A percentile compares a stretch with the other conserved stretches of the same genome.
Conservation (phyloP, 23 tunicate species). For the Oikopleura albicans region DNA sequence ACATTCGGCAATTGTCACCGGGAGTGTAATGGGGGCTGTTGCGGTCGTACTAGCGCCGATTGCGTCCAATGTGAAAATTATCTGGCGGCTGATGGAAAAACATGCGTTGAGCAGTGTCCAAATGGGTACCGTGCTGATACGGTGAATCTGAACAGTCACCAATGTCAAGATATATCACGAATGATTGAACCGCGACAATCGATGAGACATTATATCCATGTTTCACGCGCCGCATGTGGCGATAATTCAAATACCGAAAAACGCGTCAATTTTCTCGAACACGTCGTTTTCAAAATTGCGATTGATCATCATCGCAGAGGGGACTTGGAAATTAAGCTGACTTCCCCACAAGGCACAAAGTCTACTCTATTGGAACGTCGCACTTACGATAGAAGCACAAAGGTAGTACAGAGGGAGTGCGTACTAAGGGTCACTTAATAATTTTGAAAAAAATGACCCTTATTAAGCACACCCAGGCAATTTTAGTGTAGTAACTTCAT, state of each 20-base stretch:
- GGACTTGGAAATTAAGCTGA: conserved; percentile 37
- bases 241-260: conserved; percentile 25
- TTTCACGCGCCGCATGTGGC: background rate
- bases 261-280: conserved; percentile 47
- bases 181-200: background rate
- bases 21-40: conserved; percentile 10
- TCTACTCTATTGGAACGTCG: conserved; percentile 63
- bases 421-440: too few relatives aligned
- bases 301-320: conserved; percentile 41
- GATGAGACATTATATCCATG: background rate
- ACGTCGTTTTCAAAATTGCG: conserved; percentile 46
- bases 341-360: conserved; percentile 60
- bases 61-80: background rate
- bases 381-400: conserved; percentile 17
- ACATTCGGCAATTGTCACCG: background rate
- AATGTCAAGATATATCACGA: background rate
- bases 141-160: background rate
- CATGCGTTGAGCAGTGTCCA: background rate
- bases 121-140: background rate
- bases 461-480: too few relatives aligned
- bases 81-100: background rate
- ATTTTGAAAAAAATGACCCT: too few relatives aligned
- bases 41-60: background rate
- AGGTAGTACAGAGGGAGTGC: too few relatives aligned
- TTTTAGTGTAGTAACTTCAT: too few relatives aligned